Evolutionary conservation across 2,797 vertebrate genomes (phyloP).

Genomic region (Phylloscopus collybita): DNA sequence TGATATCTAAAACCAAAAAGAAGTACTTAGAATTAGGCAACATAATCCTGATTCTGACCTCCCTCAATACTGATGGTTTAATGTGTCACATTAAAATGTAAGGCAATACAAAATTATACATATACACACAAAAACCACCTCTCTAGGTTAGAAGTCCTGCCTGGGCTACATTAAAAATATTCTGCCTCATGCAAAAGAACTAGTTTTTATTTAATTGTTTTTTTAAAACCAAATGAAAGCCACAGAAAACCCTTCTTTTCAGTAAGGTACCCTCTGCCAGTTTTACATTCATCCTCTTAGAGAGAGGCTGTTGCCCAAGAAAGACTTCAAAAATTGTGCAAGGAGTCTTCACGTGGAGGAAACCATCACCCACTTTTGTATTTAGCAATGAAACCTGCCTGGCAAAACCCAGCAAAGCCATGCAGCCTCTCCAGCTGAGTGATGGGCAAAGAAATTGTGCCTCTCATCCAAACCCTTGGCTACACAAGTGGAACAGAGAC

Average conservation of each 20-base stretch:
- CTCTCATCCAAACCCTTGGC: not conserved
- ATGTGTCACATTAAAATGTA: not conserved
- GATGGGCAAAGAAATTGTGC: not conserved
- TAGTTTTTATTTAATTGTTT: not conserved
- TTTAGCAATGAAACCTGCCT: not conserved
- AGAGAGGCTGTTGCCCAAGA: not conserved
- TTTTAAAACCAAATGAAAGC: not conserved
- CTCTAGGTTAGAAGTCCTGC: not conserved
- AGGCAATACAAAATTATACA: not conserved
- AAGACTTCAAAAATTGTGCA: not conserved
- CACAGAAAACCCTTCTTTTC: not conserved
- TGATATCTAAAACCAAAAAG: conserved; percentile 81
- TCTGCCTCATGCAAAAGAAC: not conserved
- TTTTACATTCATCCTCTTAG: not conserved
- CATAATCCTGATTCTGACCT: not conserved
- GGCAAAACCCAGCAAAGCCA: not conserved
- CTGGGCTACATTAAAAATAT: not conserved
- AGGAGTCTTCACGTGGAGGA: not conserved
- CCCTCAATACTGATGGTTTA: not conserved
- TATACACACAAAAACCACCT: not conserved
- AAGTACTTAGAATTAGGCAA: not conserved
- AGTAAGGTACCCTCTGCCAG: not conserved
- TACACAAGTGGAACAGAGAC: not conserved
- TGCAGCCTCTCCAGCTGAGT: not conserved
- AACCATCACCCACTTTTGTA: not conserved